A percentile compares a stretch with the other conserved stretches of the same genome.
Conservation (phyloP, 1,140 invertebrate genomes). For the Procambarus clarkii region DNA sequence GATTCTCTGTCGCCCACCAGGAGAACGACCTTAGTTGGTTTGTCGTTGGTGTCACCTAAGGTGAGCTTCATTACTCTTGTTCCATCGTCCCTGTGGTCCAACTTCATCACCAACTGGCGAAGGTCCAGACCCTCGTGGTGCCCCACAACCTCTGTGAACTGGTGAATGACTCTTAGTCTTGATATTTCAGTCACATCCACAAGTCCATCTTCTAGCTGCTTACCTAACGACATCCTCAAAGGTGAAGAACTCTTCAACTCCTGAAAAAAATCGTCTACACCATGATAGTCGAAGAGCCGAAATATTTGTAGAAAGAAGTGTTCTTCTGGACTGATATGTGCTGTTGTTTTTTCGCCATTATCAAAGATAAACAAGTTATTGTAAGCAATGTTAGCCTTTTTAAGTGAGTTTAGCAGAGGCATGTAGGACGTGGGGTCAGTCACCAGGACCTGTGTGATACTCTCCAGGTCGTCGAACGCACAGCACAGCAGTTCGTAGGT, state of each 20-base stretch:
- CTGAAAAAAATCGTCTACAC: constrained; percentile 49
- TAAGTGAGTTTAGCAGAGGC: constrained; percentile 23
- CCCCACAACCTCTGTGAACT: constrained; percentile 23
- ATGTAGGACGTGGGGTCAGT: constrained; percentile 22
- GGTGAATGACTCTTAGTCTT: constrained; percentile 23
- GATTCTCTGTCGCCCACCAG: constrained; percentile 25
- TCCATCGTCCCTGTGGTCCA: constrained; percentile 15
- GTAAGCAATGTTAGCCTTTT: constrained; percentile 33
- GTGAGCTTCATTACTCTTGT: background rate
- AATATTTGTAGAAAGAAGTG: constrained; percentile 32
- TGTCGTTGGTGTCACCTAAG: constrained; percentile 22
- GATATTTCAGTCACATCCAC: constrained; percentile 8
- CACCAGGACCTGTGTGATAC: constrained; percentile 37
- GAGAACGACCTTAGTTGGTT: constrained; percentile 9
- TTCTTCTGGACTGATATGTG: background rate
- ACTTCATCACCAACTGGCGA: constrained; percentile 21
- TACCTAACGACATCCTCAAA: constrained; percentile 8
- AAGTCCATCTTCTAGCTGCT: background rate
- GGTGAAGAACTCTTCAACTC: constrained; percentile 20
- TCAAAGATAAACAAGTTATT: constrained; percentile 40
- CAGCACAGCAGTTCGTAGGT: constrained; percentile 23
- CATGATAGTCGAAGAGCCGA: constrained; percentile 32
- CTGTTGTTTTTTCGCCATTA: background rate
- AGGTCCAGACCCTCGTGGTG: background rate
- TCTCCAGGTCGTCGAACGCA: constrained; percentile 25